phyloP scores from a whole-genome alignment of 2,797 vertebrate genomes.

The Onychomys arenicola region DNA sequence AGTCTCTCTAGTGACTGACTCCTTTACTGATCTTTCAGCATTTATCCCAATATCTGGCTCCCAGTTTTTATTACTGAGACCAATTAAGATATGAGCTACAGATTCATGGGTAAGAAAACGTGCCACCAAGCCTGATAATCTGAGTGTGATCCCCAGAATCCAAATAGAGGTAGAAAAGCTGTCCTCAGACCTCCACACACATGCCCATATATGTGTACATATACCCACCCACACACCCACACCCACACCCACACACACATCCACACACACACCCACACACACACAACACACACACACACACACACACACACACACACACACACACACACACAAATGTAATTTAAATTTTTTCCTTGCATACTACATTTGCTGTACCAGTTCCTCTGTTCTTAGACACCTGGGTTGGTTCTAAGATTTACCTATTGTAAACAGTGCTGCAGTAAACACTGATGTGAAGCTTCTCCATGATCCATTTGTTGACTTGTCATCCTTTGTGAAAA shows the following conservation, averaged over 20 bases:
- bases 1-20: too few relatives aligned
- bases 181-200: not conserved
- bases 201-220: not conserved
- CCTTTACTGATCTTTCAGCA: too few relatives aligned
- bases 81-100: too few relatives aligned
- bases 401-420: not conserved
- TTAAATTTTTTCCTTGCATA: not conserved
- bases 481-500: not conserved
- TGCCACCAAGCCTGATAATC: not conserved
- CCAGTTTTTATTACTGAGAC: too few relatives aligned
- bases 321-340: not conserved
- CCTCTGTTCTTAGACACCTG: not conserved
- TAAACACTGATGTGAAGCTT: not conserved
- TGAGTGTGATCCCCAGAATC: not conserved
- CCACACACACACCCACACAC: not conserved
- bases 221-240: too few relatives aligned
- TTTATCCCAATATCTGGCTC: too few relatives aligned
- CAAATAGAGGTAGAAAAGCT: not conserved
- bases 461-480: not conserved
- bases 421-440: not conserved
- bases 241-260: not conserved
- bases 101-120: not conserved
- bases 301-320: not conserved
- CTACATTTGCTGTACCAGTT: not conserved
- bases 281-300: too few relatives aligned